These are phyloP conservation scores for Pituophis catenifer DNA, from an alignment of 2,113 vertebrate species.

Conservation along the genomic window DNA sequence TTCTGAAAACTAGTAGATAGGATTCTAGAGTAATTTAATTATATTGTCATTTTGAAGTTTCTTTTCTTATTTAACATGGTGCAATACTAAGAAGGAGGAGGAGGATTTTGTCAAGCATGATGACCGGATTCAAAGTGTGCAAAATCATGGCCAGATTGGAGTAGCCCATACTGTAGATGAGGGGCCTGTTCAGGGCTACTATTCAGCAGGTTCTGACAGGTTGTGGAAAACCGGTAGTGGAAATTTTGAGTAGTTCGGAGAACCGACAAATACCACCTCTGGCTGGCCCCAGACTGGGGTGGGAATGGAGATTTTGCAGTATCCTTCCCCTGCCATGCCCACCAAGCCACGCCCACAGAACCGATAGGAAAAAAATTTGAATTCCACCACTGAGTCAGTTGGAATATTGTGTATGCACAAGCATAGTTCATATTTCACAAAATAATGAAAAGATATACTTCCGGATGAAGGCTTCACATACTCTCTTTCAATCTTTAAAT, in stretches of 20 bases:
- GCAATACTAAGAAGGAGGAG: not conserved
- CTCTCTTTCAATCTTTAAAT: not conserved
- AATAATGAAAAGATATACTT: not conserved
- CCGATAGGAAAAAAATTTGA: no score
- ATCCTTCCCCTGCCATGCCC: no score
- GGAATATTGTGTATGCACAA: not conserved
- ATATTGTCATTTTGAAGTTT: conserved; percentile 50
- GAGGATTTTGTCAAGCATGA: not conserved
- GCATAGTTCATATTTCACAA: not conserved
- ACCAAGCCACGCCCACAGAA: no score
- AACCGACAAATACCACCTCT: no score
- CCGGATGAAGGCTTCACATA: not conserved
- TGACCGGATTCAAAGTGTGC: conserved; percentile 35
- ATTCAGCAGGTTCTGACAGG: no score
- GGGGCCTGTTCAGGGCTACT: not conserved
- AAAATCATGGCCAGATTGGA: not conserved
- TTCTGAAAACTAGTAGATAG: conserved; percentile 44
- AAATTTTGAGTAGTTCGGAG: no score
- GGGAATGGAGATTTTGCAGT: no score
- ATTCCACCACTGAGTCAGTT: not conserved
- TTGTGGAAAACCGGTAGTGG: no score
- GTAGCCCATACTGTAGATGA: not conserved
- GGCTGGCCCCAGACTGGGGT: no score
- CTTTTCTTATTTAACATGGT: conserved; percentile 53
- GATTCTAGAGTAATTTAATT: conserved; percentile 61